Evolutionary conservation across 2,113 vertebrate genomes (phyloP).

Genomic region (Uropsilus gracilis): DNA sequence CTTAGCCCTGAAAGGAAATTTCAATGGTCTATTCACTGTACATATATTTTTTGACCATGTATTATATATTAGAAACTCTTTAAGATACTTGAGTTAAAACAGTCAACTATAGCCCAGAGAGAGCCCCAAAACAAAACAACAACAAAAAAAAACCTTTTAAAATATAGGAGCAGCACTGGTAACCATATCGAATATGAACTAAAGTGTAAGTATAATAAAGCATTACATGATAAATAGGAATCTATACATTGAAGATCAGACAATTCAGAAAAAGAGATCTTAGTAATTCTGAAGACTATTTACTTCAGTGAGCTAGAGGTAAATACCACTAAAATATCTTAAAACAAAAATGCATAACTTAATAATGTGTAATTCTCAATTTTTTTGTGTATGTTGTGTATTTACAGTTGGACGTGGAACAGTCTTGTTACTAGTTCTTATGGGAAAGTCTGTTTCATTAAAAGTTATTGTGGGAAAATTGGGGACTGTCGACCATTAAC

Average conservation of each 20-base stretch:
- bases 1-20: neutral
- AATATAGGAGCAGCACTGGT: neutral
- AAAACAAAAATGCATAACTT: neutral
- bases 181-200: neutral
- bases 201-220: neutral
- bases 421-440: neutral
- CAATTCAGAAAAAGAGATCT: neutral
- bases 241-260: neutral
- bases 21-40: neutral
- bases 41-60: neutral
- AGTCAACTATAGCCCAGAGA: neutral
- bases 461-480: neutral
- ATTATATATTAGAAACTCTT: neutral
- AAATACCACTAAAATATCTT: neutral
- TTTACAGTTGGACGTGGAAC: neutral
- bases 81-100: neutral
- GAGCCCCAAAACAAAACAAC: too few relatives aligned
- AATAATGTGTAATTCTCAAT: neutral
- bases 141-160: neutral
- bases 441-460: neutral
- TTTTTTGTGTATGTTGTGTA: neutral
- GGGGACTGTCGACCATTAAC: too few relatives aligned
- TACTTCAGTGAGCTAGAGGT: neutral
- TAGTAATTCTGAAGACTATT: neutral
- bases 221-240: neutral